Evolutionary conservation across 1,140 invertebrate species (phyloP), one percentile per base, ranked within the genome.

Genomic region (Drosophila aff.): DNA sequence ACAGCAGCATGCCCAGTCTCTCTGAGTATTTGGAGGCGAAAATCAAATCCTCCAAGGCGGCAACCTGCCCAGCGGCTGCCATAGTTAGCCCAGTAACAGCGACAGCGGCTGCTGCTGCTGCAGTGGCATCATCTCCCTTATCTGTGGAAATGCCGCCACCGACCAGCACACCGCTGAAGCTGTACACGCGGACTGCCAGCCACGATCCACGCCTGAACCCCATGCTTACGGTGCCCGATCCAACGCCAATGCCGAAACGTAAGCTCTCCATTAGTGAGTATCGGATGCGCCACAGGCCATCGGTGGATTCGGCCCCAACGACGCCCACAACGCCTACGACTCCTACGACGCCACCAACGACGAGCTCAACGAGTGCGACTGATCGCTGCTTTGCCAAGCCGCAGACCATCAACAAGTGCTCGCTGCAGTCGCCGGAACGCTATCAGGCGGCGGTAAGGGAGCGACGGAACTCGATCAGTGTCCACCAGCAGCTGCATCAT

Each of bases 211-310:
- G 92, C 0, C 60, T 93, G 15, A 93, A 93, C 76, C 92, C 92
- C 8, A 89, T 79, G 65, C 63, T 93, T 0, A 92, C 79, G 9
- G 80, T 87, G 11, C 92, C 92, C 0, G 92, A 92, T 46, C 90
- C 92, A 6, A 77, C 85, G 16, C 89, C 89, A 8, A 91, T 87
- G 72, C 92, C 92, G 8, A 93, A 93, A 38, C 86, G 92, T 4
- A 93, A 93, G 72, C 76, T 93, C 0, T 93, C 92, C 11, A 93
- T 93, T 6, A 93, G 92, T 52, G 92, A 93, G 64, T 93, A 93
- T 58, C 80, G 92, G 1, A 93, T 92, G 81, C 82, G 91, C 0
- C 91, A 92, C 71, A 75, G 91, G 41, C 91, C 79, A 2, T 90
- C 91, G 38, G 77, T 92, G 15, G 82, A 92, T 28, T 55, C 77